A percentile compares a stretch with the other conserved stretches of the same genome.
phyloP scores from a whole-genome alignment of 2,888 invertebrate genomes.

The Eueremaeus valkanovi region DNA sequence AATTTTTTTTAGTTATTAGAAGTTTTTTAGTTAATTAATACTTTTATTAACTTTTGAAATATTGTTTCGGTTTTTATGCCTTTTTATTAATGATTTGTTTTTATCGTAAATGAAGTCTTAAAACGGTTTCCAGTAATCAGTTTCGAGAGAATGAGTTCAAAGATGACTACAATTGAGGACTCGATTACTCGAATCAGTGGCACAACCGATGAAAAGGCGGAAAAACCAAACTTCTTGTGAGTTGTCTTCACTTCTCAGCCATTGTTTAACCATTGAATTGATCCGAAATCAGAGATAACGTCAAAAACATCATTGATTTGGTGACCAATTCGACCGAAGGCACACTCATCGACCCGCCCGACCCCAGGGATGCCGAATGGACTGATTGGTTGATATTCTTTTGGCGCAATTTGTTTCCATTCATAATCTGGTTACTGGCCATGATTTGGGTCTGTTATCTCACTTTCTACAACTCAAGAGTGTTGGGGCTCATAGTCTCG shows the following conservation, averaged over 20 bases:
- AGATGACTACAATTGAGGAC: not conserved
- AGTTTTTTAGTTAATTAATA: too few relatives aligned
- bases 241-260: not conserved
- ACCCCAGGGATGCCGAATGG: not conserved
- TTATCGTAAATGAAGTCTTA: not conserved
- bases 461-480: slow-evolving; percentile 87
- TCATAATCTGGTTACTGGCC: slow-evolving; percentile 51
- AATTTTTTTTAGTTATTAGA: too few relatives aligned
- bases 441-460: slow-evolving; percentile 90
- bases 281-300: not conserved
- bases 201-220: not conserved
- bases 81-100: not conserved
- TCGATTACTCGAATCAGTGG: not conserved
- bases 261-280: not conserved
- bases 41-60: too few relatives aligned
- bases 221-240: not conserved
- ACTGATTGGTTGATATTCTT: slow-evolving; percentile 39
- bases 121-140: slow-evolving; percentile 5
- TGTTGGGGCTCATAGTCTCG: slow-evolving; percentile 83
- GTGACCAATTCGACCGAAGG: not conserved
- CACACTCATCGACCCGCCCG: slow-evolving; percentile 33
- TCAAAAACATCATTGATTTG: not conserved
- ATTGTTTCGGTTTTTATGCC: too few relatives aligned
- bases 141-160: too few relatives aligned
- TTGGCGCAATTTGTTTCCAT: slow-evolving; percentile 32